Base-by-base conservation (phyloP, 2,888 invertebrate species). In the Keiferia lycopersicella region DNA sequence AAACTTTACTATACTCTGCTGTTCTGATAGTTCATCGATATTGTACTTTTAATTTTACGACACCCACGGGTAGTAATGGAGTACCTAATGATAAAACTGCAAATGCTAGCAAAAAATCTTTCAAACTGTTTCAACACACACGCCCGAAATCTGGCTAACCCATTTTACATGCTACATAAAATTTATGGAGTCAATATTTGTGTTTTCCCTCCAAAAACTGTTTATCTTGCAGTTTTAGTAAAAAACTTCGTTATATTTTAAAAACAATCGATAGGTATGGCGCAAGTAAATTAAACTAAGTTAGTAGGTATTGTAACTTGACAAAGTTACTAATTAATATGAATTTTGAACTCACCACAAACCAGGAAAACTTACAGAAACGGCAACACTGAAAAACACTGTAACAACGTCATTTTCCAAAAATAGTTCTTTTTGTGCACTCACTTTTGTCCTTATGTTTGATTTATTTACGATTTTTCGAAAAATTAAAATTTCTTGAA, bases 331-430 rank as follows among this genome's bases (percentile, higher is more conserved):
- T n/a, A n/a, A n/a, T n/a, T n/a, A 26, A 26, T 26, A 39, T 12
- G 1, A 14, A 18, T 18, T 48, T 20, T 11, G 22, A 51, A 51
- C 51, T 51, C 22, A 51, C 51, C 56, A 14, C 14, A 22, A 26
- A 60, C 14, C 14, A 26, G 20, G 8, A 11, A 41, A 45, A 45
- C 41, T 41, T 6, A 26, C 12, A 41, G 14, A 45, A 61, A 50
- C 61, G 48, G 48, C 61, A 61, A 30, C 61, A 48, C 61, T 48
- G 61, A 61, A 48, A 48, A 61, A 16, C 59, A 59, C 39, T 20
- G 2, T n/a, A 22, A 26, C 61, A 26, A 61, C 48, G 61, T 18
- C 22, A 61, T 30, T 16, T 30, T 48, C 45, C 61, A 48, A 61
- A 48, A 61, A 48, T 61, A 45, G 60, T 41, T 41, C 22, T 45